A percentile compares a stretch with the other conserved stretches of the same genome.
These are phyloP conservation scores for Gryon sp. DNA, from an alignment of 1,140 invertebrate genomes.

Conservation along the genomic window DNA sequence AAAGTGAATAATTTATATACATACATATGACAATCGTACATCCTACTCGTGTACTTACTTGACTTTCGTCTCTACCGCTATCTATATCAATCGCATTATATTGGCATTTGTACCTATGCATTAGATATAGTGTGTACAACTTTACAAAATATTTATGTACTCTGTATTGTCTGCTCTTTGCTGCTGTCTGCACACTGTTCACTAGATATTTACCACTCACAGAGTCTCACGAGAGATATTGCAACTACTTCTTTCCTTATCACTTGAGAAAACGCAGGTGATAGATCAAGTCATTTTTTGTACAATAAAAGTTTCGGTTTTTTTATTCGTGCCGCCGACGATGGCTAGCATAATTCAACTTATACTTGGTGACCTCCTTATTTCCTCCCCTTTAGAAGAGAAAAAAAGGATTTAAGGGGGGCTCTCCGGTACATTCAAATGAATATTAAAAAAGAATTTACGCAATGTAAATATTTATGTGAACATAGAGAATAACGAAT, in stretches of 20 bases:
- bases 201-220: conserved; percentile 56
- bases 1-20: conserved; percentile 45
- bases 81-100: conserved; percentile 60
- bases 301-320: conserved; percentile 34
- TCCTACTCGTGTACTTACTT: conserved; percentile 53
- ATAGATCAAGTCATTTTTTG: conserved; percentile 32
- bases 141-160: conserved; percentile 60
- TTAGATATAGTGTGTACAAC: conserved; percentile 59
- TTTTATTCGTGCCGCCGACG: neutral
- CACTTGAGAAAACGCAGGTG: conserved; percentile 32
- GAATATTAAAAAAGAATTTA: conserved; percentile 4
- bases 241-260: conserved; percentile 45
- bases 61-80: conserved; percentile 51
- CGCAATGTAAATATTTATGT: conserved; percentile 58
- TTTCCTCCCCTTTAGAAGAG: too few species aligned
- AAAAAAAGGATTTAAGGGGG: too few species aligned
- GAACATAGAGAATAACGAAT: conserved; percentile 50
- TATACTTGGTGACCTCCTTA: neutral
- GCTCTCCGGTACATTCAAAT: too few species aligned
- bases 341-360: conserved; percentile 1
- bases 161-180: conserved; percentile 62
- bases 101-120: conserved; percentile 62
- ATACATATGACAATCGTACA: conserved; percentile 63
- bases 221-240: conserved; percentile 22
- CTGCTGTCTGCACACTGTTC: conserved; percentile 61